Percentiles rank a stretch among this genome's conserved stretches.
Evolutionary conservation across 2,888 invertebrate species (phyloP).

Genomic region (Limenitis camilla): DNA sequence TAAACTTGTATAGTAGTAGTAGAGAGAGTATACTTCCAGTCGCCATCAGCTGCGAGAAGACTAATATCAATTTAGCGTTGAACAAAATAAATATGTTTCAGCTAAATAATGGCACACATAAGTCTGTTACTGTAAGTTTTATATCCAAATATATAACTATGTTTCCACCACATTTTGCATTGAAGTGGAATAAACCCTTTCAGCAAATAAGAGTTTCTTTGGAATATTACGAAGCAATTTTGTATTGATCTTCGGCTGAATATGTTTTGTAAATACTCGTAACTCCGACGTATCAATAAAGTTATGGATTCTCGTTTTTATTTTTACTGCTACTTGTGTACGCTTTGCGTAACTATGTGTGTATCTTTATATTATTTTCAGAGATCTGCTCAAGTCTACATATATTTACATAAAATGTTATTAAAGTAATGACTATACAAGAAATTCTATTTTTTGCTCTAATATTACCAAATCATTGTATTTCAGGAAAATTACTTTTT

Average conservation of each 20-base stretch:
- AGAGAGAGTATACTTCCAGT: background rate
- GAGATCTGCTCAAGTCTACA: no score
- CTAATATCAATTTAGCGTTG: background rate
- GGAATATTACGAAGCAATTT: slow-evolving; percentile 9
- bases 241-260: background rate
- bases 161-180: slow-evolving; percentile 7
- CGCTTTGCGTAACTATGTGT: background rate
- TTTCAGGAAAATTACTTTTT: no score
- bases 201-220: slow-evolving; percentile 5
- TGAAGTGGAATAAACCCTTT: slow-evolving; percentile 20
- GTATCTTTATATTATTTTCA: slow-evolving; percentile 14
- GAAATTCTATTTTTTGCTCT: no score
- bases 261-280: slow-evolving; percentile 1
- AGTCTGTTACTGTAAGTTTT: background rate
- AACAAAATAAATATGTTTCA: background rate
- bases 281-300: background rate
- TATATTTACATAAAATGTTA: no score
- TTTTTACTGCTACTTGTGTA: background rate
- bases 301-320: background rate
- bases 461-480: no score
- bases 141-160: background rate
- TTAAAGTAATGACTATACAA: no score
- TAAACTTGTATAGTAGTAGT: no score
- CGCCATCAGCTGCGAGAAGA: background rate
- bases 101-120: background rate